Base-by-base conservation (phyloP, 2,797 vertebrate genomes). In the Adelosebastes latens region DNA sequence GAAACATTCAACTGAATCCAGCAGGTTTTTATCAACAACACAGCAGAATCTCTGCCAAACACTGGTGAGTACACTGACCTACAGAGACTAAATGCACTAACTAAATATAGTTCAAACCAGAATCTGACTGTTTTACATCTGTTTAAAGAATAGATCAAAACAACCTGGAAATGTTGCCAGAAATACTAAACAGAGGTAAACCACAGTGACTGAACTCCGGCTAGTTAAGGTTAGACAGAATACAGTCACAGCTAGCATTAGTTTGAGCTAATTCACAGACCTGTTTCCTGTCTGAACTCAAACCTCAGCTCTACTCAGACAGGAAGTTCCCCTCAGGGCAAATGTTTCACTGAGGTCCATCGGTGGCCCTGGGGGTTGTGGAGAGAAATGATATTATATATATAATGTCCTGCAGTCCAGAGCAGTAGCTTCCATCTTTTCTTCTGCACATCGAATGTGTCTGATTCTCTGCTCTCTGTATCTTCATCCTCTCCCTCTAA, bases 61-160 rank as follows among this genome's bases (percentile, higher is more conserved):
- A 20, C 81, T 55, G 72, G 77, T 76, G 72, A 84, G 81, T 79
- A 16, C 46, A 56, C 12, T 14, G 32, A 9, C 9, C 10, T 22
- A 11, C n/a, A 22, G 8, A 39, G 8, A 46, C 13, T 52, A 9
- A 29, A 36, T 22, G 2, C n/a, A 46, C 27, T 31, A 8, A 29
- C 12, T 67, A 3, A 52, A 24, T 13, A 53, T 1, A 9, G 32
- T n/a, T 52, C 49, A 20, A 20, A 52, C 3, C 3, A 52, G 2
- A 52, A 52, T 52, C 18, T n/a, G 20, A 52, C 4, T 52, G 46
- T 20, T 49, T 49, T 49, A 49, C 18, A 49, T 49, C 46, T 3
- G 18, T 49, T 20, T 20, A 8, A 49, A 49, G 18, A 20, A 58
- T 16, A 58, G 31, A 31, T 31, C 31, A 31, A 31, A 31, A 31